A percentile compares a stretch with the other conserved stretches of the same genome.
Conservation (phyloP, 2,797 vertebrate species). For the Corythornis leucogaster region DNA sequence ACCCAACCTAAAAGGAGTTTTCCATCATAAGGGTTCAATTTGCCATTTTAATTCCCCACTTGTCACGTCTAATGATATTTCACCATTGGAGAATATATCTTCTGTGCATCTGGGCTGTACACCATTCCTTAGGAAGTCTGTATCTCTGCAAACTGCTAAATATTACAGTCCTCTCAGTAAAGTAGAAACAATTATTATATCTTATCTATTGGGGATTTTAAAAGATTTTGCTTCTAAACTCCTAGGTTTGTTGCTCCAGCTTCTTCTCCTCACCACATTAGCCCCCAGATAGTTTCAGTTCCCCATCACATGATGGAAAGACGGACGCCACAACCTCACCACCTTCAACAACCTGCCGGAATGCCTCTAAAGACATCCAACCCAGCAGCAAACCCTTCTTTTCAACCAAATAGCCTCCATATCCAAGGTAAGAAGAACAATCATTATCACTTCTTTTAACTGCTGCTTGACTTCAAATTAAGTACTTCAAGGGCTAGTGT, state of each 20-base stretch:
- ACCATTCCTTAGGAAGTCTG: neutral
- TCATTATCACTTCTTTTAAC: neutral
- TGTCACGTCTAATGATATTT: neutral
- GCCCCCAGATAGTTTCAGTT: constrained; percentile 68
- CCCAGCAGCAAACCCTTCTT: constrained; percentile 59
- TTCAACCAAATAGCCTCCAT: constrained; percentile 77
- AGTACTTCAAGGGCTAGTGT: neutral
- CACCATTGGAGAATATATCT: neutral
- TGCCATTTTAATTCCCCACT: neutral
- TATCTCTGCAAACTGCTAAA: neutral
- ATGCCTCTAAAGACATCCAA: constrained; percentile 73
- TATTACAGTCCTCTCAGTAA: neutral
- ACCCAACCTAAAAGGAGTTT: neutral
- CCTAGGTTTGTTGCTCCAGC: constrained; percentile 72
- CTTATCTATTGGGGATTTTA: neutral
- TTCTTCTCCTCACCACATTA: constrained; percentile 77
- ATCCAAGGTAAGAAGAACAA: constrained; percentile 76
- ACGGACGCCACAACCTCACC: constrained; percentile 58
- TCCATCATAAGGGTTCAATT: neutral
- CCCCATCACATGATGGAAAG: constrained; percentile 70
- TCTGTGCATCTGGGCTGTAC: neutral
- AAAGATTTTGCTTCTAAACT: constrained; percentile 31
- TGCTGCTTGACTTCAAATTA: neutral
- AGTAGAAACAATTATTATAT: neutral
- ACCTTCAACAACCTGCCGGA: constrained; percentile 61